phyloP scores from a whole-genome alignment of 2,888 invertebrate species.

The Tachina grossa region DNA sequence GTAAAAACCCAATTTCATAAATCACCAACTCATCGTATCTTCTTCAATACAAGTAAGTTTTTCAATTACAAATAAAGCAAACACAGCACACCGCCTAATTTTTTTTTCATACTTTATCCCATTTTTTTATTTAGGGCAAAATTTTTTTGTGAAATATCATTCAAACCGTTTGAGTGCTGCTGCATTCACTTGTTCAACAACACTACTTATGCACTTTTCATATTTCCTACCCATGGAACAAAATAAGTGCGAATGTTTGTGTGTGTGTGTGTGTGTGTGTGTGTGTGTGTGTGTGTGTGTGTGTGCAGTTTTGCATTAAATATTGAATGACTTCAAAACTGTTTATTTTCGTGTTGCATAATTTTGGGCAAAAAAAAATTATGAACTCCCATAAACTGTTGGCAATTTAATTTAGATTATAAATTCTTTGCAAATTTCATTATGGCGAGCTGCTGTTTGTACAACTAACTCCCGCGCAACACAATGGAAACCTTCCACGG shows the following conservation, averaged over 20 bases:
- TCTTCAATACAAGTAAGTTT: not conserved
- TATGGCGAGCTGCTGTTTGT: not conserved
- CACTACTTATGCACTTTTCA: not conserved
- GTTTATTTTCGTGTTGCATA: slow-evolving; percentile 34
- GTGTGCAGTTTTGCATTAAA: not conserved
- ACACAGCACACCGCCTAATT: not conserved
- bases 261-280: too few species aligned
- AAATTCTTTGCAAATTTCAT: not conserved
- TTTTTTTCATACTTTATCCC: not conserved
- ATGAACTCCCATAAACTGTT: slow-evolving; percentile 40
- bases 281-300: not conserved
- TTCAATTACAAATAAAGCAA: not conserved
- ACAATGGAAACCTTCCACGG: too few species aligned
- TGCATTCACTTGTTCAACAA: too few species aligned
- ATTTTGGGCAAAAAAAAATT: slow-evolving; percentile 31
- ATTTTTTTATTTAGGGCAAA: slow-evolving; percentile 32
- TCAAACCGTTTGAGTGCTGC: too few species aligned
- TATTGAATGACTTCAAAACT: slow-evolving; percentile 31
- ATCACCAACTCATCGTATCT: slow-evolving; percentile 2
- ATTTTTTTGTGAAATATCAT: not conserved
- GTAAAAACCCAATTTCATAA: slow-evolving; percentile 15
- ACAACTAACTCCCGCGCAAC: not conserved
- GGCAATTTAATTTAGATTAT: slow-evolving; percentile 30
- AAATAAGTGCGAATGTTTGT: not conserved
- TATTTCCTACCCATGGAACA: not conserved